Evolutionary conservation across 2,113 vertebrate genomes (phyloP), one percentile per base, ranked within the genome.

Genomic region (Erythrolamprus reginae): DNA sequence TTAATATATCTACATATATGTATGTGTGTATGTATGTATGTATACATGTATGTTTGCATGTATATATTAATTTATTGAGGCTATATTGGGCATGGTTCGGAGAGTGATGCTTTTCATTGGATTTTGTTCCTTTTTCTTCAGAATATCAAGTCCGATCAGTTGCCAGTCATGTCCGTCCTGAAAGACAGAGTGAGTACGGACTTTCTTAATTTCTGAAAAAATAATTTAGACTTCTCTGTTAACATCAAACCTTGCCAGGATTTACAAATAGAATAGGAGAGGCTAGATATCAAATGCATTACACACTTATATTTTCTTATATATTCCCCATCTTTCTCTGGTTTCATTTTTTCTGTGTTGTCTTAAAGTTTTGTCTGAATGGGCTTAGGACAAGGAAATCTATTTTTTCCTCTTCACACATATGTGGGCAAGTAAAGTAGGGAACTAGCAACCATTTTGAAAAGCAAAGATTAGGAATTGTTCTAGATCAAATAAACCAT

Each of bases 131-230:
- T 86, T 83, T 95, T 84, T 17, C 82, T 93, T 89, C 95, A 99
- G 99, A 99, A 82, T 99, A 99, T 91, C 99, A 99, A 95, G 99
- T 99, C 92, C 97, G 99, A 96, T 99, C 99, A 70, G 94, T 99
- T 12, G 99, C 99, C 9, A 99, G 98, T 96, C 98, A 99, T 0
- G 99, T 99, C 0, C 98, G 99, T 92, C 99, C 99, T 38, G 99
- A 99, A 95, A 97, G 99, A 94, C 99, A 99, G 95, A 99, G 99
- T 99, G 96, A 98, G 99, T 98, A 85, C 83, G 48, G 82, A 4
- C n/a, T 1, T 15, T 4, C 28, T 89, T 90, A 56, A 19, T 51
- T 26, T 28, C 24, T 52, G 28, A 7, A 51, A 84, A 21, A 38
- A 21, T 38, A 77, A 38, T 83, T 26, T 9, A n/a, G 24, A 26